Percentiles rank a stretch among this genome's conserved stretches.
Evolutionary conservation across 1,140 invertebrate genomes (phyloP).

Genomic region (Venustaconcha ellipsiformis): DNA sequence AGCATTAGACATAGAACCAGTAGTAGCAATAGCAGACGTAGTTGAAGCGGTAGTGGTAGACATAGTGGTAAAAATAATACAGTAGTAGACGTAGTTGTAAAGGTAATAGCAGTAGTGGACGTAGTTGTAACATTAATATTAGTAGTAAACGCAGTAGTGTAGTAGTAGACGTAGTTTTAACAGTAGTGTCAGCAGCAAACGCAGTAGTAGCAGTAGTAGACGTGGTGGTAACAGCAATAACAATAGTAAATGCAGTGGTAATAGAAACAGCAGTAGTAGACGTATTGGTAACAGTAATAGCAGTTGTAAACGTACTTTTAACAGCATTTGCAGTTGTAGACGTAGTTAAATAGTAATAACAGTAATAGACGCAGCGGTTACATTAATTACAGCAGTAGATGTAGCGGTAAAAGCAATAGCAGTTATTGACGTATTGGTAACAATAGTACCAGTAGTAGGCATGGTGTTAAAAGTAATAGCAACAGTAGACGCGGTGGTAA

Average conservation of each 20-base stretch:
- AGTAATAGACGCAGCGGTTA: too few relatives aligned
- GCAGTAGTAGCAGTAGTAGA: neutral
- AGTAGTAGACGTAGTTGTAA: neutral
- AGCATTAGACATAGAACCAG: neutral
- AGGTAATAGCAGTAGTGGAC: conserved; percentile 1
- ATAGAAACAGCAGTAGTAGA: too few relatives aligned
- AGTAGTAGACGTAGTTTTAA: conserved; percentile 7
- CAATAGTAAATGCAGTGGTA: too few relatives aligned
- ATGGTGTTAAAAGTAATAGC: too few relatives aligned
- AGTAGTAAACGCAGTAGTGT: neutral
- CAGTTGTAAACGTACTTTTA: too few relatives aligned
- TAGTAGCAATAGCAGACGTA: conserved; percentile 1
- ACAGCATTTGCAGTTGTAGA: too few relatives aligned
- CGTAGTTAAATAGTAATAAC: too few relatives aligned
- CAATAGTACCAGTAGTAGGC: too few relatives aligned
- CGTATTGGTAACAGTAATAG: too few relatives aligned
- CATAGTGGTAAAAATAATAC: conserved; percentile 5
- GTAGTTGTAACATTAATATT: neutral
- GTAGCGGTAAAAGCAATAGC: neutral
- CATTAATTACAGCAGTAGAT: too few relatives aligned
- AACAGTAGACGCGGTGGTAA: neutral
- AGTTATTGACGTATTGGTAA: neutral
- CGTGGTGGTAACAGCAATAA: conserved; percentile 1
- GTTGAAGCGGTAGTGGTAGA: conserved; percentile 7
- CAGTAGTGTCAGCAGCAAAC: conserved; percentile 8